Evolutionary conservation across 2,888 invertebrate genomes (phyloP), one percentile per base, ranked within the genome.

Genomic region (Listrodromus nycthemerus): DNA sequence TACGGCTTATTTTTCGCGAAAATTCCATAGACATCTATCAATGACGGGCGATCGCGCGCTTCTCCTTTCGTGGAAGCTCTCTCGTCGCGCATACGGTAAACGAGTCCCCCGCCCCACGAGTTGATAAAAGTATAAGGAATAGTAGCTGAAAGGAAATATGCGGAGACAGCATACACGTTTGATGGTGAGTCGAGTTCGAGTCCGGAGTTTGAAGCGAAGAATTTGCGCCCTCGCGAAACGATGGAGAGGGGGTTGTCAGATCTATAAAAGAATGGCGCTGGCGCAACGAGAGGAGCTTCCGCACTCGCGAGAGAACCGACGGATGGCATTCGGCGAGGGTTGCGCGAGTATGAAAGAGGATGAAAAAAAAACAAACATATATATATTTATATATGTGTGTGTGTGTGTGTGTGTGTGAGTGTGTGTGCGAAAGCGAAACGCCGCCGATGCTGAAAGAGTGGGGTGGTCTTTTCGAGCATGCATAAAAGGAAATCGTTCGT

Each of bases 401-500:
- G n/a, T n/a, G n/a, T n/a, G n/a, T n/a, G n/a, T n/a, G n/a, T n/a
- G n/a, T n/a, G n/a, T n/a, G n/a, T n/a, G n/a, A n/a, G 27, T 70
- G 24, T 37, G 37, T 50, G 63, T 24, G 33, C 65, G 66, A 24
- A 37, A 27, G 61, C 24, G 55, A 61, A 48, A 41, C 19, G 69
- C 7, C 3, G 24, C 16, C 7, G 27, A 2, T 13, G 16, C 6
- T 50, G 55, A 63, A 41, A 50, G 55, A 50, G 33, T 33, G 67
- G 70, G 75, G 79, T 75, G 66, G 73, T 61, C 61, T 84, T 86
- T 80, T 78, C 48, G 69, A 81, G 83, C 73, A 70, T 69, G 74
- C 80, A 85, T 82, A 80, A 85, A 85, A 79, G 79, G 65, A 84
- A 84, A 85, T 84, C 83, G 80, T 58, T 84, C 79, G 77, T 80